Percentiles rank a stretch among this genome's conserved stretches.
Evolutionary conservation across 2,888 invertebrate species (phyloP).

Genomic region (Beris morrisii): DNA sequence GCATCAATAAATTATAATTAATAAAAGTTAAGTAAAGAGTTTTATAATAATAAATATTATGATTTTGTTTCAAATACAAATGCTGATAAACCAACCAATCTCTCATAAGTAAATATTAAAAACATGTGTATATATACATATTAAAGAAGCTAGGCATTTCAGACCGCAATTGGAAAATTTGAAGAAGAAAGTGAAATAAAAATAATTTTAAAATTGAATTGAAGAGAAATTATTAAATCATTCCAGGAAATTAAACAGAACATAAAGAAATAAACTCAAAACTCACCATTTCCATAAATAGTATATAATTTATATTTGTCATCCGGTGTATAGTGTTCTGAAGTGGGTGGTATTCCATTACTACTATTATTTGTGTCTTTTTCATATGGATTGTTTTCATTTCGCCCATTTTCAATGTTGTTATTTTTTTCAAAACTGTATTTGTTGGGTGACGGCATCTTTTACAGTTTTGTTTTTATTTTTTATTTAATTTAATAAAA

Average conservation of each 20-base stretch:
- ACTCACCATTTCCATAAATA: slow-evolving; percentile 58
- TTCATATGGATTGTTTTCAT: slow-evolving; percentile 44
- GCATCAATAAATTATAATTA: no score
- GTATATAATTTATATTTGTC: slow-evolving; percentile 57
- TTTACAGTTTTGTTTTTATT: not conserved
- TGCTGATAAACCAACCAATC: no score
- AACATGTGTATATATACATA: no score
- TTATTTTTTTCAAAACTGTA: slow-evolving; percentile 22
- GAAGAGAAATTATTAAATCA: slow-evolving; percentile 13
- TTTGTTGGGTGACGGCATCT: slow-evolving; percentile 25
- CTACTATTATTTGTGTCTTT: slow-evolving; percentile 44
- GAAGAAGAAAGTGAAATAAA: slow-evolving; percentile 27
- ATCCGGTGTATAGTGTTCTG: slow-evolving; percentile 50
- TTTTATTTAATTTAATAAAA: slow-evolving; percentile 4
- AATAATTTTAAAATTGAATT: slow-evolving; percentile 21
- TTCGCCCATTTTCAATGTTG: slow-evolving; percentile 43
- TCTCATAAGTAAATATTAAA: no score
- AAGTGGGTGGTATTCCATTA: slow-evolving; percentile 45
- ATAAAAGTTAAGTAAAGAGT: no score
- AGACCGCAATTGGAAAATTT: not conserved
- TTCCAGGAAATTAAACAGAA: slow-evolving; percentile 36
- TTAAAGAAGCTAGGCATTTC: no score
- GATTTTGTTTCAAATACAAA: no score
- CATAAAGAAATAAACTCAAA: slow-evolving; percentile 39
- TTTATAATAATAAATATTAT: no score